phyloP scores from a whole-genome alignment of 2,113 vertebrate species.

The Spheniscus mendiculus region DNA sequence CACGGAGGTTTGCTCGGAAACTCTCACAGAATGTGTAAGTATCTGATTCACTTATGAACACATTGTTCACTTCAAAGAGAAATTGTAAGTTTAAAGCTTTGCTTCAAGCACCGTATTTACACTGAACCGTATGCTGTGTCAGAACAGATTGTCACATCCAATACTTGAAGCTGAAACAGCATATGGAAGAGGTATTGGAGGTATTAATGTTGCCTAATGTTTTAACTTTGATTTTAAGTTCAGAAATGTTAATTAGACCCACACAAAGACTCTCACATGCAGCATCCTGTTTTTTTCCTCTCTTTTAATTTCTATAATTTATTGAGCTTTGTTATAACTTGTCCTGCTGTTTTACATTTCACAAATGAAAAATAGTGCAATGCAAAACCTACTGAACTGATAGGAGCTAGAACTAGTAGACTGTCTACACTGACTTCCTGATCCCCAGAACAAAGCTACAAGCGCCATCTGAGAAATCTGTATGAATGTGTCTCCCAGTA shows the following conservation, averaged over 20 bases:
- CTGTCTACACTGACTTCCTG: not conserved
- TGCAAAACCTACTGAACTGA: not conserved
- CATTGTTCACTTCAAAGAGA: constrained; percentile 11
- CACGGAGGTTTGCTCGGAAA: not conserved
- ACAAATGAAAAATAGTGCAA: not conserved
- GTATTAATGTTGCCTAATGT: not conserved
- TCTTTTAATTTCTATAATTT: not conserved
- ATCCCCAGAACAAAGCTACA: not conserved
- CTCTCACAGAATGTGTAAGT: not conserved
- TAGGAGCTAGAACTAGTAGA: not conserved
- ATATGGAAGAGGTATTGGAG: constrained; percentile 15
- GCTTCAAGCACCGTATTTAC: not conserved
- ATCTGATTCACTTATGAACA: not conserved
- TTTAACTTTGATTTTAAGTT: constrained; percentile 32
- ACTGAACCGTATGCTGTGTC: not conserved
- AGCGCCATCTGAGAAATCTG: not conserved
- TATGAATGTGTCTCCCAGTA: not conserved
- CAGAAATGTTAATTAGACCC: constrained; percentile 37
- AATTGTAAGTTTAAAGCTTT: not conserved
- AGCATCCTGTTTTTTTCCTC: not conserved
- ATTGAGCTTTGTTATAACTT: not conserved
- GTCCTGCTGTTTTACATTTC: not conserved
- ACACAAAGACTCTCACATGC: not conserved
- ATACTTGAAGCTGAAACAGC: not conserved
- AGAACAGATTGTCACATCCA: not conserved